Evolutionary conservation across 2,888 invertebrate genomes (phyloP).

Genomic region (Drepanosiphum platanoidis): DNA sequence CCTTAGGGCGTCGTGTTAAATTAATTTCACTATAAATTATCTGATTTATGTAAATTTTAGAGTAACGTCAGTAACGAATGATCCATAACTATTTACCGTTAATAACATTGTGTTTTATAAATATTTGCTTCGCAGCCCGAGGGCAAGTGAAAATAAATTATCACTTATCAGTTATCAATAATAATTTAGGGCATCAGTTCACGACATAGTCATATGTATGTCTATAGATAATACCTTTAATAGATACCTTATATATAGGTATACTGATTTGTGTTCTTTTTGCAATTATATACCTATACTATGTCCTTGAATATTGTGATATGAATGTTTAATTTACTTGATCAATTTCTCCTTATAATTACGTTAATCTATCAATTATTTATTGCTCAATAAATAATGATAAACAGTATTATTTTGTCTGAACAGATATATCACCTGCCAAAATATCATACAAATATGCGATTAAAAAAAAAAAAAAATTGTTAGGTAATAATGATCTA

Average conservation of each 20-base stretch:
- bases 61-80: neutral
- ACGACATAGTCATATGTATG: neutral
- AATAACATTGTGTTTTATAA: neutral
- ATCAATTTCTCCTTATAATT: neutral
- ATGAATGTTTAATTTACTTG: neutral
- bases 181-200: neutral
- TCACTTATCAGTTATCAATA: neutral
- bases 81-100: neutral
- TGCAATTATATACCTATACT: neutral
- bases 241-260: no score
- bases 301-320: slow-evolving; percentile 12
- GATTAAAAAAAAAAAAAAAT: no score
- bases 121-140: neutral
- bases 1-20: neutral
- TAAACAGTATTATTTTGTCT: neutral
- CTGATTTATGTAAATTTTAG: neutral
- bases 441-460: no score
- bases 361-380: neutral
- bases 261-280: neutral
- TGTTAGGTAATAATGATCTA: no score
- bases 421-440: neutral
- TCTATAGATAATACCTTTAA: no score
- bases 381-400: neutral
- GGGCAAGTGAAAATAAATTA: neutral
- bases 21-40: neutral